These are phyloP conservation scores for Xanthorhoe spadicearia DNA, from an alignment of 2,888 invertebrate species.

Conservation along the genomic window DNA sequence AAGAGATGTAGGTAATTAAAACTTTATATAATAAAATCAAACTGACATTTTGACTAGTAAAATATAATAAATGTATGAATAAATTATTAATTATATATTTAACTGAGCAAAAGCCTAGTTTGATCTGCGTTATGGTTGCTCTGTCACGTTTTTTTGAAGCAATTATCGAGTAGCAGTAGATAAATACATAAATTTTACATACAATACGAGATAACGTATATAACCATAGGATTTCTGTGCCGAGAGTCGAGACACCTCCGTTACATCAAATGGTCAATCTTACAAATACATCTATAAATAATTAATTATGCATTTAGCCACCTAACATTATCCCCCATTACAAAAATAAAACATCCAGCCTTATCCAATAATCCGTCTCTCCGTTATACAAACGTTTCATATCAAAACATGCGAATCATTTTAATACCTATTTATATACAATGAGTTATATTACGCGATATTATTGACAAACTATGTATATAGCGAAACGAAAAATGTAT, in stretches of 20 bases:
- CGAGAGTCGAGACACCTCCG: neutral
- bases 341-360: slow-evolving; percentile 72
- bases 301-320: slow-evolving; percentile 75
- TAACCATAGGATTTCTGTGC: slow-evolving; percentile 8
- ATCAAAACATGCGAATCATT: slow-evolving; percentile 64
- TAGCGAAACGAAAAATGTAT: neutral
- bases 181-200: slow-evolving; percentile 32
- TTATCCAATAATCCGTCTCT: slow-evolving; percentile 49
- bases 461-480: slow-evolving; percentile 31
- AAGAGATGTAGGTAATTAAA: slow-evolving; percentile 65
- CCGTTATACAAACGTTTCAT: slow-evolving; percentile 68
- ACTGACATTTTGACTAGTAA: slow-evolving; percentile 77
- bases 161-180: slow-evolving; percentile 25
- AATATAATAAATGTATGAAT: slow-evolving; percentile 49
- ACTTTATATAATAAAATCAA: slow-evolving; percentile 55
- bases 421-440: slow-evolving; percentile 39
- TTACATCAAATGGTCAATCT: slow-evolving; percentile 29
- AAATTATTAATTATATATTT: slow-evolving; percentile 33
- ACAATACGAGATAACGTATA: slow-evolving; percentile 30
- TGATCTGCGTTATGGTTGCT: slow-evolving; percentile 34
- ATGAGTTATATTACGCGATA: slow-evolving; percentile 34
- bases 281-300: slow-evolving; percentile 49
- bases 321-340: slow-evolving; percentile 73
- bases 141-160: slow-evolving; percentile 20
- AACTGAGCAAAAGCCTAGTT: slow-evolving; percentile 42